A percentile compares a stretch with the other conserved stretches of the same genome.
Conservation (phyloP, 2,888 invertebrate genomes). For the Dynastes hyllus region DNA sequence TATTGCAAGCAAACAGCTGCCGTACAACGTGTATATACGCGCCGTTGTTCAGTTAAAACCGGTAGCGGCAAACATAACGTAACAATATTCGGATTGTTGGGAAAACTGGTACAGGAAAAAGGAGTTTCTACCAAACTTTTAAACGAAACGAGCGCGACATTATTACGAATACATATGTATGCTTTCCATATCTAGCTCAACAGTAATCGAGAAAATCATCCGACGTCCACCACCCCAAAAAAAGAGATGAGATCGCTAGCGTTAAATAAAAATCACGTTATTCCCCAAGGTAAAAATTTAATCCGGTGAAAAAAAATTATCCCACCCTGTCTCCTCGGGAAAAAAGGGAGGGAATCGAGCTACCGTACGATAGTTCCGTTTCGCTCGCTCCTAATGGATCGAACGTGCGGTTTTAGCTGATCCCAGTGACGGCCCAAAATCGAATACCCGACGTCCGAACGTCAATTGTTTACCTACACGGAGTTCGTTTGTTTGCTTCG, state of each 20-base stretch:
- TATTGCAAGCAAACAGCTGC: too few species aligned
- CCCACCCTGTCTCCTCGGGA: not conserved
- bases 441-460: conserved; percentile 45
- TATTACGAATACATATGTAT: not conserved
- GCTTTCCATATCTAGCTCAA: not conserved
- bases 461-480: conserved; percentile 44
- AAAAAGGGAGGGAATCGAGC: not conserved
- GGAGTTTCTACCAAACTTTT: not conserved
- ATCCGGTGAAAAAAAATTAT: conserved; percentile 40
- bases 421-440: conserved; percentile 25
- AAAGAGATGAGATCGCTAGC: conserved; percentile 19
- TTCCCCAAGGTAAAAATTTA: conserved; percentile 35
- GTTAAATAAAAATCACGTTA: conserved; percentile 42
- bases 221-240: not conserved
- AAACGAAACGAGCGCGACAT: not conserved
- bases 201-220: conserved; percentile 6
- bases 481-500: conserved; percentile 45
- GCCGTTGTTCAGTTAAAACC: too few species aligned
- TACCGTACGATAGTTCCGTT: not conserved
- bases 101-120: not conserved
- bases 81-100: not conserved
- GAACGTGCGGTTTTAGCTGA: conserved; percentile 22
- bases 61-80: not conserved
- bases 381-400: conserved; percentile 7
- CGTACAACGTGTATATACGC: too few species aligned